These are phyloP conservation scores for Ametastegia equiseti DNA, from an alignment of 2,888 invertebrate genomes.

Conservation along the genomic window DNA sequence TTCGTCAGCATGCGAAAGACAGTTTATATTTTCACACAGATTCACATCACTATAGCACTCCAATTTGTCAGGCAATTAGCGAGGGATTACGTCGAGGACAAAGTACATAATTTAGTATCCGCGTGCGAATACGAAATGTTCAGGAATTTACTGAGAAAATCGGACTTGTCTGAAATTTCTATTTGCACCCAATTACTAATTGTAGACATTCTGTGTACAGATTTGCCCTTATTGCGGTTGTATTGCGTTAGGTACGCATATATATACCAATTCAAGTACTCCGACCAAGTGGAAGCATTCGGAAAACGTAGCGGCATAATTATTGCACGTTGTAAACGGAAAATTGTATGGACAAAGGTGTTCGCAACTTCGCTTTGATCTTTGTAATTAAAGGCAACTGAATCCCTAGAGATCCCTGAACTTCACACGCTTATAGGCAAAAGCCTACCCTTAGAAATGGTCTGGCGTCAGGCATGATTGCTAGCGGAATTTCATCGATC, in stretches of 20 bases:
- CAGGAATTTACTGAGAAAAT: neutral
- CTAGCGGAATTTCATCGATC: neutral
- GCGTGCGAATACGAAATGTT: neutral
- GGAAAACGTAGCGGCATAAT: neutral
- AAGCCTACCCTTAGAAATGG: constrained; percentile 6
- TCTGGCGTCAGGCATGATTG: neutral
- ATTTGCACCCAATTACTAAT: too few species aligned
- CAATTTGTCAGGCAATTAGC: neutral
- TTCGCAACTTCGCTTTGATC: constrained; percentile 23
- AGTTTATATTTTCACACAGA: neutral
- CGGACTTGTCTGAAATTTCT: neutral
- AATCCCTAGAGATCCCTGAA: neutral
- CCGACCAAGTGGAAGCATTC: constrained; percentile 8
- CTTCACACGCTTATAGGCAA: too few species aligned
- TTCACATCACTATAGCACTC: neutral
- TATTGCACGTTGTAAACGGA: too few species aligned
- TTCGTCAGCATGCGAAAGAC: neutral
- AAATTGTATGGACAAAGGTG: constrained; percentile 6
- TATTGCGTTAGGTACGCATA: too few species aligned
- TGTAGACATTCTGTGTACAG: too few species aligned
- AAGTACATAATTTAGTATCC: neutral
- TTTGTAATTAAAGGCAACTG: constrained; percentile 15
- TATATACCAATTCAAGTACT: too few species aligned
- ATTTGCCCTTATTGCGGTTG: too few species aligned
- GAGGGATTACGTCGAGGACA: neutral